Evolutionary conservation across 2,888 invertebrate species (phyloP).

Genomic region (Tachystola acroxantha): DNA sequence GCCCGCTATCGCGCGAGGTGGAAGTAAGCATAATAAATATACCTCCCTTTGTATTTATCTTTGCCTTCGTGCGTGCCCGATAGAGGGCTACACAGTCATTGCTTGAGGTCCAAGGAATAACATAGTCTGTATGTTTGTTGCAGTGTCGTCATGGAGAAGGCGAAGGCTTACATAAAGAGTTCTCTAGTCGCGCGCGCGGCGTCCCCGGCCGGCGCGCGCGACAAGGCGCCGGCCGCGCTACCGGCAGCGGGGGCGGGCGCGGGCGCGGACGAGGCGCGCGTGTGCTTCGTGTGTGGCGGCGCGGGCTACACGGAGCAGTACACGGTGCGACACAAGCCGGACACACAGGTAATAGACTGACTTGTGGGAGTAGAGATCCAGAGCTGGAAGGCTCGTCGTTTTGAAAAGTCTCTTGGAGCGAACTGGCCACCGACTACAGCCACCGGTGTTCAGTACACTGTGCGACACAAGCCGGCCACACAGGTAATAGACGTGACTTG

Average conservation of each 20-base stretch:
- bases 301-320: slow-evolving; percentile 84
- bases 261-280: slow-evolving; percentile 77
- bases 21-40: no score
- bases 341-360: slow-evolving; percentile 49
- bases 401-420: no score
- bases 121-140: no score
- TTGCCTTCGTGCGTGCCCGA: no score
- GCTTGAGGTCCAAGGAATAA: no score
- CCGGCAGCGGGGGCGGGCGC: slow-evolving; percentile 35
- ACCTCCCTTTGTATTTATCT: no score
- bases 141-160: slow-evolving; percentile 77
- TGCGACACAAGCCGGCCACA: slow-evolving; percentile 74
- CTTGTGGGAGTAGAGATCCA: no score
- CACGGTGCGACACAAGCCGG: slow-evolving; percentile 78
- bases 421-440: no score
- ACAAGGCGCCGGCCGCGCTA: slow-evolving; percentile 75
- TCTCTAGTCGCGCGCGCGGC: slow-evolving; percentile 78
- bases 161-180: slow-evolving; percentile 85
- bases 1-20: no score
- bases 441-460: slow-evolving; percentile 82
- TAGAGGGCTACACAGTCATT: no score
- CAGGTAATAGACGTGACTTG: no score
- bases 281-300: slow-evolving; percentile 84
- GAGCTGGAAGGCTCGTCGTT: no score
- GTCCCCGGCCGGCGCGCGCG: slow-evolving; percentile 55